These are phyloP conservation scores for Dissostichus mawsoni DNA, from an alignment of 2,113 vertebrate genomes.

Conservation along the genomic window DNA sequence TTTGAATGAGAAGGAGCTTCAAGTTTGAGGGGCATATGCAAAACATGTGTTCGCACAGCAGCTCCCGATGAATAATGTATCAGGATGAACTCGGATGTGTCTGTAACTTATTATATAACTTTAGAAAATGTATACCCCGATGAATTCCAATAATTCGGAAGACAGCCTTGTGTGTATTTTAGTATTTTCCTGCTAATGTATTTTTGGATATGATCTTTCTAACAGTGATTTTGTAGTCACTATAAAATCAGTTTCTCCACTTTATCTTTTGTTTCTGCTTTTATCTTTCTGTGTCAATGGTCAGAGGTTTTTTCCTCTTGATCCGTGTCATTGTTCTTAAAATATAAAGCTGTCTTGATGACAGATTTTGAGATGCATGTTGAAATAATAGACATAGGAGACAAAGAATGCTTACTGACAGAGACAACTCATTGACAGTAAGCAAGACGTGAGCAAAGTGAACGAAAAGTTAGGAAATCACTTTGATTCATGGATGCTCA, in stretches of 20 bases:
- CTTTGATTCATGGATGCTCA: neutral
- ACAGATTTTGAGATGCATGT: constrained; percentile 14
- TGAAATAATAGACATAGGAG: constrained; percentile 16
- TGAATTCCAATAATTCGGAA: constrained; percentile 44
- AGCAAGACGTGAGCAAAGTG: neutral
- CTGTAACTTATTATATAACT: constrained; percentile 59
- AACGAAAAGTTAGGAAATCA: constrained; percentile 7
- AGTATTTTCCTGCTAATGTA: neutral
- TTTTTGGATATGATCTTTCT: neutral
- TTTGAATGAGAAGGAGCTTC: constrained; percentile 47
- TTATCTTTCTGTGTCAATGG: constrained; percentile 3
- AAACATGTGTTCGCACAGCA: constrained; percentile 47
- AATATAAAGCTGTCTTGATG: constrained; percentile 13
- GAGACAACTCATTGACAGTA: neutral
- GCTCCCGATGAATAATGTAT: constrained; percentile 67
- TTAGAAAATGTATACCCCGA: constrained; percentile 35
- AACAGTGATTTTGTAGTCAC: constrained; percentile 22
- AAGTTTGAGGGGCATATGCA: constrained; percentile 61
- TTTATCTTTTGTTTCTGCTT: constrained; percentile 8
- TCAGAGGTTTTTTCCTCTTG: constrained; percentile 3
- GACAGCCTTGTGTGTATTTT: constrained; percentile 21
- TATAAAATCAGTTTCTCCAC: constrained; percentile 8
- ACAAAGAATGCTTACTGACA: constrained; percentile 1
- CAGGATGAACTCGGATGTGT: constrained; percentile 46
- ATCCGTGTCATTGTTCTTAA: constrained; percentile 24